Evolutionary conservation across 2,113 vertebrate genomes (phyloP), one percentile per base, ranked within the genome.

Genomic region (Sylvicapra grimmia): DNA sequence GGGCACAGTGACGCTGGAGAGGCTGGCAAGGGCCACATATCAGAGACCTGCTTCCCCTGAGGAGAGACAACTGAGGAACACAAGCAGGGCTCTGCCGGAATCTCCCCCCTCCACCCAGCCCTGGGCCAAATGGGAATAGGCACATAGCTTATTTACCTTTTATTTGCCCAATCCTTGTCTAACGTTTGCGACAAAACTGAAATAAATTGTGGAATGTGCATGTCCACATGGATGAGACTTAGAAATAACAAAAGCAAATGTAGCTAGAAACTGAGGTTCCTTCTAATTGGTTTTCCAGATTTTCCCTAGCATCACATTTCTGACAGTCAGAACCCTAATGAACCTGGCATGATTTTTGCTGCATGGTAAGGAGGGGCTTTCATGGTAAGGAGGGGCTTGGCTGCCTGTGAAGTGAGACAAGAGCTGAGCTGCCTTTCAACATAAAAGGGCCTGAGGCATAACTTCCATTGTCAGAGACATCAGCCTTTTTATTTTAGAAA

Each of bases 401-500:
- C 0, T 83, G 21, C 2, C 0, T n/a, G 23, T 36, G 56, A 85
- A 40, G n/a, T 27, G n/a, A 84, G 83, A 29, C 1, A 3, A 58
- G 40, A 54, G 53, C 10, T 61, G 49, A 54, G 53, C 8, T 61
- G n/a, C 49, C 40, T 61, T 47, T 13, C 2, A n/a, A 68, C 51
- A 93, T 49, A 47, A 63, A 58, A 56, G 36, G 4, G 25, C 3
- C n/a, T 31, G 19, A 88, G 75, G 54, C 23, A 8, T 44, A 36
- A 63, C 54, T 19, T 58, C 11, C 23, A 33, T 82, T 40, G 21
- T 65, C 21, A 79, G 31, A 63, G 25, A 77, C 19, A 15, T 4
- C 1, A 18, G 59, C 19, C 65, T 83, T 80, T 56, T 89, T 79
- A 93, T 61, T 97, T 94, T 53, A 75, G 44, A 84, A 93, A 89